Evolutionary conservation across 2,888 invertebrate genomes (phyloP).

Genomic region (Craniophora ligustri): DNA sequence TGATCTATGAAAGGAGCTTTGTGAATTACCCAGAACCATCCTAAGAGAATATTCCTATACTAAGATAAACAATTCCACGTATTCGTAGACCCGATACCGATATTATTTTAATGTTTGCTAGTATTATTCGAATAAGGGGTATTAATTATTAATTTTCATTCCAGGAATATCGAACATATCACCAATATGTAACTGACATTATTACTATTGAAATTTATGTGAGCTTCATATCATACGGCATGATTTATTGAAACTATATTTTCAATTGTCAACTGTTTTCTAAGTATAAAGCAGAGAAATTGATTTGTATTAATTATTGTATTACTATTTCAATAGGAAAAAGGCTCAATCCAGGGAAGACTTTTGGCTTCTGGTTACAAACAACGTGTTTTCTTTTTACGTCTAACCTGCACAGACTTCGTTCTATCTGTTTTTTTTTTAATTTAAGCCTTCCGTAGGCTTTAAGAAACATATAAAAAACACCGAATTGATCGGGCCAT

Average conservation of each 20-base stretch:
- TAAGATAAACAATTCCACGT: neutral
- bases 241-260: neutral
- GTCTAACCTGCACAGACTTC: too few relatives aligned
- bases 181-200: slow-evolving; percentile 7
- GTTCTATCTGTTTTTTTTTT: too few relatives aligned
- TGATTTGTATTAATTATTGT: too few relatives aligned
- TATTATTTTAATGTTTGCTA: slow-evolving; percentile 6
- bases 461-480: too few relatives aligned
- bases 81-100: slow-evolving; percentile 13
- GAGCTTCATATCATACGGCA: neutral
- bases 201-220: neutral
- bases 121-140: slow-evolving; percentile 1
- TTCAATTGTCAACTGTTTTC: slow-evolving; percentile 10
- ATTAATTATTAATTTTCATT: slow-evolving; percentile 9
- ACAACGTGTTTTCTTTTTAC: too few relatives aligned
- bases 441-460: too few relatives aligned
- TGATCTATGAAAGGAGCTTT: neutral
- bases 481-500: too few relatives aligned
- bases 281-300: too few relatives aligned
- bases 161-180: slow-evolving; percentile 4
- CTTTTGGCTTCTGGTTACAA: too few relatives aligned
- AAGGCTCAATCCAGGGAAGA: too few relatives aligned
- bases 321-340: too few relatives aligned
- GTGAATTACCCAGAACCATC: slow-evolving; percentile 7
- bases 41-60: slow-evolving; percentile 8